phyloP scores from a whole-genome alignment of 1,140 invertebrate species.

The Brachionus angularis region DNA sequence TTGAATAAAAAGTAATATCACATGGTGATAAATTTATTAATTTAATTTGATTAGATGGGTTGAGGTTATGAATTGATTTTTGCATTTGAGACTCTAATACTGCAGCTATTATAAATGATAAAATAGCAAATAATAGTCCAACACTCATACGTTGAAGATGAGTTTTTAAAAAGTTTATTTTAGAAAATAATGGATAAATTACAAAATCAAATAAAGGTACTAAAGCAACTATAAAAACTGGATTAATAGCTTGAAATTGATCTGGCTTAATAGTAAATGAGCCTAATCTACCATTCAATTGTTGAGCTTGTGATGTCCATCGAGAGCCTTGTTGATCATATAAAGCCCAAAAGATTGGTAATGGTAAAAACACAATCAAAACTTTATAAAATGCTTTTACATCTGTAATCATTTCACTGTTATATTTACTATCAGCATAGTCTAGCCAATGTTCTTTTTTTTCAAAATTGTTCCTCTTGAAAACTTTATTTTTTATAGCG shows the following conservation, averaged over 20 bases:
- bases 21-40: constrained; percentile 17
- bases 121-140: constrained; percentile 75
- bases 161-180: constrained; percentile 55
- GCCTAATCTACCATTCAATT: constrained; percentile 77
- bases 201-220: constrained; percentile 78
- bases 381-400: constrained; percentile 55
- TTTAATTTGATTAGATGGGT: neutral
- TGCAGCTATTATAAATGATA: constrained; percentile 81
- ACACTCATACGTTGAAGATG: constrained; percentile 72
- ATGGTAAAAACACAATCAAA: constrained; percentile 71
- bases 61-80: constrained; percentile 45
- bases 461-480: constrained; percentile 46
- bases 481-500: constrained; percentile 7
- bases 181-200: constrained; percentile 64
- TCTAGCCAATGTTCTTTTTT: constrained; percentile 72
- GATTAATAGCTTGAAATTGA: constrained; percentile 65
- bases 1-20: neutral
- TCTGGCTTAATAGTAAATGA: constrained; percentile 57
- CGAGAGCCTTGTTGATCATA: constrained; percentile 71
- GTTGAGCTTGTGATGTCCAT: constrained; percentile 88
- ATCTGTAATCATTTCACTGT: constrained; percentile 47
- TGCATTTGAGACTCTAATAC: constrained; percentile 75
- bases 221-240: constrained; percentile 74
- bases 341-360: constrained; percentile 84
- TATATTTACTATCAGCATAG: constrained; percentile 65